Base-by-base conservation (phyloP, 2,888 invertebrate species). In the Apoderus coryli region DNA sequence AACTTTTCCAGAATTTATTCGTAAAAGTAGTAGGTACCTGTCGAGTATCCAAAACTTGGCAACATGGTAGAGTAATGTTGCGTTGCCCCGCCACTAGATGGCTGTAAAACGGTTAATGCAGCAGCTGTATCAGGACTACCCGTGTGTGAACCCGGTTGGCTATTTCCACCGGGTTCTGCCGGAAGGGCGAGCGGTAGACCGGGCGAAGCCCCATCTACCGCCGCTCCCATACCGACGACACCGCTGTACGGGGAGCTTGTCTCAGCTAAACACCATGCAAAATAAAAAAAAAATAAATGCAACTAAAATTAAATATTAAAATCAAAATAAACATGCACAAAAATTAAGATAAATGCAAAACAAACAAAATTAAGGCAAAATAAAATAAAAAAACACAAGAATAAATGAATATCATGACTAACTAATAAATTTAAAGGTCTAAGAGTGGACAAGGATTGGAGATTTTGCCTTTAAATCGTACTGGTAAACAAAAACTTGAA, bases 11-110 rank as follows among this genome's bases (percentile, higher is more conserved):
- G 9, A 16, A 16, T 16, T 6, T 16, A 26, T 14, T 22, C 9
- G 27, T 26, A 9, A 28, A 24, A 7, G 6, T 3, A 11, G 11
- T 12, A 19, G 9, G 19, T 10, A 59, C 75, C 74, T 68, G 74
- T 62, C 36, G 73, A 65, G 53, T 75, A 76, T 58, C 72, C 72
- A 54, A 75, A 75, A 61, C 72, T 72, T 39, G 74, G 74, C 45
- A 75, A 61, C 66, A 72, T 69, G 45, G 72, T 63, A 36, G 70
- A 65, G 48, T 72, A 69, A 44, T 67, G 65, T 38, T 65, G 64
- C 41, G 63, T 60, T 22, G 35, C 34, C 4, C 37, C 39, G 46
- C 61, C 57, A 39, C 61, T 63, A 42, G 67, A 65, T 25, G 74
- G 67, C 50, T 74, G 72, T 40, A 76, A 60, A 39, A 75, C 67